Evolutionary conservation across 2,113 vertebrate genomes (phyloP).

Genomic region (Cacatua alba): DNA sequence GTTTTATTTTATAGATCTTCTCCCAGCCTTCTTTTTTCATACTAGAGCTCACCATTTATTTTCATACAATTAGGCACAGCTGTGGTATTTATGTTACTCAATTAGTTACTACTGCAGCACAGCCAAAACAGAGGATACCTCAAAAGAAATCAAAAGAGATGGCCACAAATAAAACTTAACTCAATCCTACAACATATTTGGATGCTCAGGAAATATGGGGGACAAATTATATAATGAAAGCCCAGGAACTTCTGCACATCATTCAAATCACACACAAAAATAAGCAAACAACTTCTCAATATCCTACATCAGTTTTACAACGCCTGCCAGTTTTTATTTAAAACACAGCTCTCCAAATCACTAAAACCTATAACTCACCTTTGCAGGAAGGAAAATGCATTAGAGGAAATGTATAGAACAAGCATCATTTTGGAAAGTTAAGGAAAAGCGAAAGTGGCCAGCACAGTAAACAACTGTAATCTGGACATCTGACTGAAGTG

Average conservation of each 20-base stretch:
- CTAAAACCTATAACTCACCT: background rate
- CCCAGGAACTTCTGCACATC: background rate
- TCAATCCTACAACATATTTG: background rate
- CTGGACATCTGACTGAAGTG: background rate
- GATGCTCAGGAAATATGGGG: accelerated
- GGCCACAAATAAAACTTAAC: background rate
- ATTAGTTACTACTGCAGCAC: background rate
- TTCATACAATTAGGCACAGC: background rate
- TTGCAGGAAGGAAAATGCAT: background rate
- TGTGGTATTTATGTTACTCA: background rate
- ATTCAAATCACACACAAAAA: background rate
- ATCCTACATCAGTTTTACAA: background rate
- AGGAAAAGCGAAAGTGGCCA: background rate
- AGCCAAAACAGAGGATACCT: background rate
- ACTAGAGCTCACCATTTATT: background rate
- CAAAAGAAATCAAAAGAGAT: background rate
- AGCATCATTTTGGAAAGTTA: background rate
- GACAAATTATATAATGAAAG: background rate
- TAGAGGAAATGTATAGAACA: background rate
- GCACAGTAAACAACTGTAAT: background rate
- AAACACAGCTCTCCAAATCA: background rate
- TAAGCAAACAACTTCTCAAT: background rate
- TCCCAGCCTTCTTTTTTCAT: background rate
- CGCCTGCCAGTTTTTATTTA: background rate
- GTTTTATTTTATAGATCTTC: background rate